Evolutionary conservation across 2,113 vertebrate species (phyloP).

Genomic region (Stictonetta naevosa): DNA sequence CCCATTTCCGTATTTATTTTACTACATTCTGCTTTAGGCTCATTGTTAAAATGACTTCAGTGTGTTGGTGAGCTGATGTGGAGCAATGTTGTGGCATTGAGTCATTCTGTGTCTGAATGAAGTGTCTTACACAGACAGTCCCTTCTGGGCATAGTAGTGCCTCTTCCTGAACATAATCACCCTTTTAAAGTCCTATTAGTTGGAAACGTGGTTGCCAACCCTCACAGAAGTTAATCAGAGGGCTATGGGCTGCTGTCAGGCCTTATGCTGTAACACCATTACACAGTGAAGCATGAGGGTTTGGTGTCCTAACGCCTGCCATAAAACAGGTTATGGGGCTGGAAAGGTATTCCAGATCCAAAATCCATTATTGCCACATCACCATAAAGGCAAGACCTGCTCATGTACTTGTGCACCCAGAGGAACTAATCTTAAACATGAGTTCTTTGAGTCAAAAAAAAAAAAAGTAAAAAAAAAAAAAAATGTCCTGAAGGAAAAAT

Average conservation of each 20-base stretch:
- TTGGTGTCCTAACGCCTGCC: background rate
- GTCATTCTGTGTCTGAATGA: background rate
- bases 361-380: background rate
- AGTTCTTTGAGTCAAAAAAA: background rate
- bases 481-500: background rate
- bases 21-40: background rate
- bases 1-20: background rate
- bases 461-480: background rate
- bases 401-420: background rate
- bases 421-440: background rate
- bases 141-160: background rate
- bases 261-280: background rate
- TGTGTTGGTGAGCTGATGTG: background rate
- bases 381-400: background rate
- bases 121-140: accelerated
- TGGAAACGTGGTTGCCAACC: background rate
- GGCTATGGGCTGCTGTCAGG: background rate
- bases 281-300: accelerated
- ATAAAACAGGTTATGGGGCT: background rate
- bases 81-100: background rate
- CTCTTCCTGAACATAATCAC: background rate
- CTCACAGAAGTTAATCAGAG: accelerated
- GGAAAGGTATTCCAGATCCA: accelerated
- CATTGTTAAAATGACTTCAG: background rate
- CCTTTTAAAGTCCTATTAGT: background rate